Conservation (phyloP, 2,888 invertebrate species). For the Drosophila setosimentum region DNA sequence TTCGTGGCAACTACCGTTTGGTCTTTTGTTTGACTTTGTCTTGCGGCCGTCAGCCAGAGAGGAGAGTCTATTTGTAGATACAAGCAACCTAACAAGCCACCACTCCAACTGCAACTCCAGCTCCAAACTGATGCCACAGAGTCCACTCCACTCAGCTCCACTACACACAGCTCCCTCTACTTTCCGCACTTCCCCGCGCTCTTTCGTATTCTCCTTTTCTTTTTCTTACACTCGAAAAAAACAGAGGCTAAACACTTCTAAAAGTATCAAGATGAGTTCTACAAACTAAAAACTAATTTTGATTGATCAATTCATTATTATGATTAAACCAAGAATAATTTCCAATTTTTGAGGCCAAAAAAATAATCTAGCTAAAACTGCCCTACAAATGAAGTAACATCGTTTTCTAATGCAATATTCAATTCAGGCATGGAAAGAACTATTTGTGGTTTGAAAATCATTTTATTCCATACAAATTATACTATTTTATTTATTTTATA, state of each 20-base stretch:
- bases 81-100: constrained; percentile 68
- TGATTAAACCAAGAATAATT: not conserved
- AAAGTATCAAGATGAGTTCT: not conserved
- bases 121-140: constrained; percentile 32
- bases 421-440: not conserved
- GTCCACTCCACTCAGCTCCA: constrained; percentile 17
- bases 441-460: not conserved
- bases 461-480: not conserved
- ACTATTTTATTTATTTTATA: not conserved
- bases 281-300: not conserved
- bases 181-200: constrained; percentile 12
- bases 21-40: constrained; percentile 80
- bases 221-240: constrained; percentile 1
- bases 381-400: not conserved
- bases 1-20: constrained; percentile 80
- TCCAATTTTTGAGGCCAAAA: too few species aligned
- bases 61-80: constrained; percentile 76
- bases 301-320: not conserved
- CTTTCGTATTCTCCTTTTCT: constrained; percentile 20
- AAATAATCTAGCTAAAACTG: too few species aligned
- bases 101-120: constrained; percentile 39
- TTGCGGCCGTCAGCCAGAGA: constrained; percentile 67
- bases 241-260: not conserved
- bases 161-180: constrained; percentile 13
- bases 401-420: not conserved